Evolutionary conservation across 2,797 vertebrate species (phyloP), one percentile per base, ranked within the genome.

Genomic region (Caiman crocodilus): DNA sequence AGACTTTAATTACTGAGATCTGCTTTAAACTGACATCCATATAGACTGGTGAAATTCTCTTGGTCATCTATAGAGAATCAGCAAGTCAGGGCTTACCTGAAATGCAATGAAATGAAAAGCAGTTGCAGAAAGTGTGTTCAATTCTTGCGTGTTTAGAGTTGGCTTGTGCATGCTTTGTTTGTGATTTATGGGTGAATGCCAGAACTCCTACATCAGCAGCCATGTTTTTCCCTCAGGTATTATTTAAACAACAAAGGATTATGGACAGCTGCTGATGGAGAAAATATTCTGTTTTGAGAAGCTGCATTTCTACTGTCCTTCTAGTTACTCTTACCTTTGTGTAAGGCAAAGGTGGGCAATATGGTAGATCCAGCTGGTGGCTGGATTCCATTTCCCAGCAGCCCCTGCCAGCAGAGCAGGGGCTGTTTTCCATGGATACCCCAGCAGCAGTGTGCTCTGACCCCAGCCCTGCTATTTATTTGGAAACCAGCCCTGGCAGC

Each of bases 161-260:
- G 87, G 25, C 18, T 69, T 1, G 2, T 85, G 55, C 0, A 0
- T 14, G 5, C 20, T 15, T 16, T 18, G 65, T 84, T 89, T 91
- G 56, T 80, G 26, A 23, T n/a, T 87, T 79, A 61, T 69, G 30
- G 79, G 84, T 65, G 25, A 30, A 7, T 69, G 65, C 65, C 30
- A 69, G 17, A 32, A n/a, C 65, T 13, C 65, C 30, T 69, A 18
- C 20, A 20, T 69, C 12, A 63, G 73, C 35, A 89, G 58, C 74
- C 87, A 30, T 88, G 42, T 32, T 90, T 94, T 92, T 83, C 75
- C 85, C 26, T 32, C 63, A 88, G 90, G 80, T 84, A 61, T 85
- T 91, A 91, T 79, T 50, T 92, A 5, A 74, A 86, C 84, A 64
- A 86, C 80, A 87, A 14, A 2, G 82, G 84, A 6, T 89, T 79